Evolutionary conservation across 2,797 vertebrate species (phyloP).

Genomic region (Schizopygopsis pylzovi): DNA sequence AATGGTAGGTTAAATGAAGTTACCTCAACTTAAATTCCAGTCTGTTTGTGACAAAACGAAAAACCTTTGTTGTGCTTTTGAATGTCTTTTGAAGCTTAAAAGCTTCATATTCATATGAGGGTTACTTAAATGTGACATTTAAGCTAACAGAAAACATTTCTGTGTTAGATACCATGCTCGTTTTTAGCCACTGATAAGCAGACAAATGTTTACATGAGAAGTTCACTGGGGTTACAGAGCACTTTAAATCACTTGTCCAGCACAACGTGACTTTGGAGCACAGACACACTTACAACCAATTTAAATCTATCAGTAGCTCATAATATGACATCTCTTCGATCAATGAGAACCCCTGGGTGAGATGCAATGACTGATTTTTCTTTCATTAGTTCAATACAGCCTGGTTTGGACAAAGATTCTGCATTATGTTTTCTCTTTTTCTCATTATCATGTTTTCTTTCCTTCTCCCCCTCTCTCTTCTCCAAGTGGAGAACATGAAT

Average conservation of each 20-base stretch:
- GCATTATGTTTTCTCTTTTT: slow-evolving; percentile 47
- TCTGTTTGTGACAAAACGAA: not conserved
- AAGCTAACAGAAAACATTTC: not conserved
- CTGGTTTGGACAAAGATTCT: slow-evolving; percentile 21
- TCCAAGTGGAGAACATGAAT: slow-evolving; percentile 61
- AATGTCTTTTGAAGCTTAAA: not conserved
- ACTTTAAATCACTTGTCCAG: slow-evolving; percentile 38
- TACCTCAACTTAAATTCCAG: not conserved
- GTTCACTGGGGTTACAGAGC: slow-evolving; percentile 34
- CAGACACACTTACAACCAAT: slow-evolving; percentile 50
- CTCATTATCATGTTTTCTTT: slow-evolving; percentile 39
- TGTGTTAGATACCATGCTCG: not conserved
- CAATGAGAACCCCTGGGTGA: slow-evolving; percentile 50
- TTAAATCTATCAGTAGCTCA: slow-evolving; percentile 55
- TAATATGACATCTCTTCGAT: slow-evolving; percentile 59
- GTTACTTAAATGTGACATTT: not conserved
- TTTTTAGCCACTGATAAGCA: slow-evolving; percentile 1
- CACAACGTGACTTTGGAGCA: slow-evolving; percentile 51
- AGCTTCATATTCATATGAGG: not conserved
- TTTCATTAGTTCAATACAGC: slow-evolving; percentile 54
- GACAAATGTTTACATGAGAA: slow-evolving; percentile 41
- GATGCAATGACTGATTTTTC: slow-evolving; percentile 45
- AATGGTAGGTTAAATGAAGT: not conserved
- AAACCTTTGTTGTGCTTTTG: not conserved
- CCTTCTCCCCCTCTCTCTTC: not conserved